phyloP scores from a whole-genome alignment of 2,888 invertebrate species.

The Agrenia bidenticulata region DNA sequence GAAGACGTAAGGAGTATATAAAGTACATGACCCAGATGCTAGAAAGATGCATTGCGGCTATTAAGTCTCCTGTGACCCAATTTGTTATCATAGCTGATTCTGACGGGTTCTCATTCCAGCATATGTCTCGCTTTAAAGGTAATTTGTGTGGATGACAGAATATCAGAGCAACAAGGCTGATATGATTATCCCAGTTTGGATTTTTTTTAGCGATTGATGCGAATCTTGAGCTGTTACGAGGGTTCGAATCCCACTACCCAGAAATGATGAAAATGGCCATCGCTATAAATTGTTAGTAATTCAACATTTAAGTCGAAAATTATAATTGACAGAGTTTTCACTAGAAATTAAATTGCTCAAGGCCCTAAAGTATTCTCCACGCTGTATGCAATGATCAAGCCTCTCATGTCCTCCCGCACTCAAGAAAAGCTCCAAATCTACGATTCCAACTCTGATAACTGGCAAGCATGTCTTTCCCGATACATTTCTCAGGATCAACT shows the following conservation, averaged over 20 bases:
- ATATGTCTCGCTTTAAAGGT: slow-evolving; percentile 39
- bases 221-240: slow-evolving; percentile 34
- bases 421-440: not conserved
- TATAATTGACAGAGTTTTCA: not conserved
- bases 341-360: not conserved
- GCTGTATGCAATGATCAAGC: not conserved
- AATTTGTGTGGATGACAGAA: not conserved
- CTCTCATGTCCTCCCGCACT: not conserved
- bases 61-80: slow-evolving; percentile 33
- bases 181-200: not conserved
- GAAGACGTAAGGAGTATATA: slow-evolving; percentile 23
- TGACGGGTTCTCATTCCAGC: slow-evolving; percentile 32
- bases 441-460: not conserved
- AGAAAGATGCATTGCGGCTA: slow-evolving; percentile 26
- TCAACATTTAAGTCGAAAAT: not conserved
- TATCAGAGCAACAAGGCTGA: slow-evolving; percentile 4
- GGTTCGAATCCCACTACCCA: slow-evolving; percentile 39
- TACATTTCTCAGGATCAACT: slow-evolving; percentile 30
- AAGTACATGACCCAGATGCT: slow-evolving; percentile 41
- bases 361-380: not conserved
- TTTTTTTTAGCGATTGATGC: slow-evolving; percentile 32
- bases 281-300: slow-evolving; percentile 30
- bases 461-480: slow-evolving; percentile 18
- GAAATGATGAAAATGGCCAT: slow-evolving; percentile 32
- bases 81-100: slow-evolving; percentile 40